A percentile compares a stretch with the other conserved stretches of the same genome.
Evolutionary conservation across 2,888 invertebrate genomes (phyloP).

Genomic region (Rhyacophila evoluta): DNA sequence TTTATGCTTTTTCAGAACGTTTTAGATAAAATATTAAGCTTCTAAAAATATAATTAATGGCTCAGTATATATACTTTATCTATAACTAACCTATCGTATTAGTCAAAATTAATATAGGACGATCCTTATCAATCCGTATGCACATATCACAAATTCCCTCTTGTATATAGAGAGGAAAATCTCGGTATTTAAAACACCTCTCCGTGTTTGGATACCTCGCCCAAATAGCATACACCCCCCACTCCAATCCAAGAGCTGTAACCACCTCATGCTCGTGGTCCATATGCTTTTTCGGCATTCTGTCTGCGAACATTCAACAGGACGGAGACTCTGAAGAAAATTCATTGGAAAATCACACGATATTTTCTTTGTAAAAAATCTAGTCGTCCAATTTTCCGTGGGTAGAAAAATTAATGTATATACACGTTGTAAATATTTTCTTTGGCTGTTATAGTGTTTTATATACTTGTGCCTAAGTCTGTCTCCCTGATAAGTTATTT

Average conservation of each 20-base stretch:
- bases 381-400: neutral
- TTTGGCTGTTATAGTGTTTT: neutral
- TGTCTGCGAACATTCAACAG: neutral
- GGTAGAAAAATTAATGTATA: neutral
- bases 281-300: neutral
- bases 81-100: too few species aligned
- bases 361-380: neutral
- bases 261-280: neutral
- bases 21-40: too few species aligned
- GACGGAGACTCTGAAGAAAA: neutral
- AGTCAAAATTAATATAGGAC: neutral
- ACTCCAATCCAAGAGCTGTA: neutral
- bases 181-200: neutral
- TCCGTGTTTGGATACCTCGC: neutral
- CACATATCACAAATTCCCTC: neutral
- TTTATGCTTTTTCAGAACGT: too few species aligned
- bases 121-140: neutral
- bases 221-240: neutral
- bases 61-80: too few species aligned
- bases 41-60: too few species aligned
- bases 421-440: constrained; percentile 3
- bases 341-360: neutral
- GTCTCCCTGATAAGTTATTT: constrained; percentile 1
- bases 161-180: neutral
- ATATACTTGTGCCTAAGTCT: neutral